Percentiles rank a stretch among this genome's conserved stretches.
Conservation (phyloP, 64 coral and sea anemone genomes). For the Orbicella faveolata region DNA sequence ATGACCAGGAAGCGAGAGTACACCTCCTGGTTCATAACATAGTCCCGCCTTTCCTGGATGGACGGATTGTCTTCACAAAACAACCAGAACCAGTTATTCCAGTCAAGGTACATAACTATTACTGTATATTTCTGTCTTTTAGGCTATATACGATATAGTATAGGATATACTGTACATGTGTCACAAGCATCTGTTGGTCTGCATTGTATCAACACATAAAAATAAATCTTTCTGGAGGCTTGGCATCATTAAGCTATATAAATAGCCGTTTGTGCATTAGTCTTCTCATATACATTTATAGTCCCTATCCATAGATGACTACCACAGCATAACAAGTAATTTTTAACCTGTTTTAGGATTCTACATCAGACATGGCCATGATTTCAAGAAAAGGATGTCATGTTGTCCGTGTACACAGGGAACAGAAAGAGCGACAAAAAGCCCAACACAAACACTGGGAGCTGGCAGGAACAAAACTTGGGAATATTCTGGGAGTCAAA, state of each 20-base stretch:
- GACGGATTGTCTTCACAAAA: constrained; percentile 97
- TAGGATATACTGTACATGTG: too few relatives aligned
- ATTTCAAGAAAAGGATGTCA: constrained; percentile 95
- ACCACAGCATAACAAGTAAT: too few relatives aligned
- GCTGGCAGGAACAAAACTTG: constrained; percentile 94
- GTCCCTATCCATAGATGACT: too few relatives aligned
- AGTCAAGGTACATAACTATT: constrained; percentile 62
- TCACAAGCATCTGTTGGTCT: too few relatives aligned
- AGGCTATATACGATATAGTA: too few relatives aligned
- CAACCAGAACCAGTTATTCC: constrained; percentile 99
- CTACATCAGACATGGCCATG: constrained; percentile 97
- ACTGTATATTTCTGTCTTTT: too few relatives aligned
- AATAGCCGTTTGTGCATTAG: too few relatives aligned
- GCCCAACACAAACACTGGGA: constrained; percentile 99
- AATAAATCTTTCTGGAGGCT: too few relatives aligned
- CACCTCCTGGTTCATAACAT: constrained; percentile 97
- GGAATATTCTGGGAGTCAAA: constrained; percentile 92
- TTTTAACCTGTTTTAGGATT: constrained; percentile 49
- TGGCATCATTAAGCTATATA: too few relatives aligned
- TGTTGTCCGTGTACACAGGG: constrained; percentile 79
- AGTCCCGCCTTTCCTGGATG: constrained; percentile 95
- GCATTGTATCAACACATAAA: too few relatives aligned
- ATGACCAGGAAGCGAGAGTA: constrained; percentile 93
- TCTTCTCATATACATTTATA: too few relatives aligned
- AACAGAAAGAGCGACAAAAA: constrained; percentile 95